Base-by-base conservation (phyloP, 2,888 invertebrate genomes). In the Bellardia bayeri region DNA sequence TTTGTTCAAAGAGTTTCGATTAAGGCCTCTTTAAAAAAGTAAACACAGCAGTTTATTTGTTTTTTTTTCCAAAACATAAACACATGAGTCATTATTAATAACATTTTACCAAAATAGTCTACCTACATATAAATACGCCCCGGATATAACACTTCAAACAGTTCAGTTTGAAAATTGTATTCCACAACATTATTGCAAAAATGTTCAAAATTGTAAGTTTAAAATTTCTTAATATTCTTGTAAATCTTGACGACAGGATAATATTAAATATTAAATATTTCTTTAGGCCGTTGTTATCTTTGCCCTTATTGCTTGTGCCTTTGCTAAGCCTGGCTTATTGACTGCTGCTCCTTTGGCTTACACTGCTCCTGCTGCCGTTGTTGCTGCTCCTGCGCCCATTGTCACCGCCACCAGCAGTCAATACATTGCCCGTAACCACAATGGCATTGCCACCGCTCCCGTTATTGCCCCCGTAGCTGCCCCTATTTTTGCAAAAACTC, bases 371-470 rank as follows among this genome's bases (percentile, higher is more conserved):
- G 58, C 56, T 56, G 56, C 56, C 56, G 23, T 30, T 58, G 58
- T 58, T 13, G 58, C 58, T 58, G 30, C 58, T 3, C 89, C 90
- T 23, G 85, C 89, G 2, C 90, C 89, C 0, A 23, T 89, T 61
- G 66, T 88, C 72, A 85, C 87, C 11, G 88, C 91, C 23, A 91
- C 91, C 64, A 91, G 91, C 13, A 91, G 90, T 78, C 91, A 91
- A 86, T 90, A 90, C 81, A 71, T 91, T 88, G 91, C 91, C 49
- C 88, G 91, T 8, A 91, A 91, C 83, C 90, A 89, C 89, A 91
- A 91, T 89, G 85, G 80, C 6, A 80, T 85, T 78, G 83, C 71
- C 13, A 23, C 56, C 0, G 90, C 91, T 16, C 91, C 91, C 8
- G 83, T 91, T 40, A 54, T 91, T 16, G 87, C 90, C 51, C 87